These are phyloP conservation scores for Artemisiospiza belli DNA, from an alignment of 2,113 vertebrate genomes.

Conservation along the genomic window DNA sequence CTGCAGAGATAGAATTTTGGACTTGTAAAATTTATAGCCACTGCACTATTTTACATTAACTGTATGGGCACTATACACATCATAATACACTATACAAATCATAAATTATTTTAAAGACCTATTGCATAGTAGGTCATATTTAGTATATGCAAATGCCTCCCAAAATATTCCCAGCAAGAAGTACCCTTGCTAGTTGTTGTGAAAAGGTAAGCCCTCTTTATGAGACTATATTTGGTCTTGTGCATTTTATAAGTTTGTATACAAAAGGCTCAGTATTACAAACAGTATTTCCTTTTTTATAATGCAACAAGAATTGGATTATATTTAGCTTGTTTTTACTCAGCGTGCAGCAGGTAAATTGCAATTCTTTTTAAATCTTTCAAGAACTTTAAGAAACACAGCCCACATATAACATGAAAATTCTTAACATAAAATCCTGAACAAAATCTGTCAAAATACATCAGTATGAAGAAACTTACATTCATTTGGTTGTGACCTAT, in stretches of 20 bases:
- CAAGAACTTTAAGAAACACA: neutral
- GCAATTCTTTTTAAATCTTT: neutral
- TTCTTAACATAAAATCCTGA: neutral
- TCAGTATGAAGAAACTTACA: neutral
- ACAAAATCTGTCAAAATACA: neutral
- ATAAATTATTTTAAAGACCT: neutral
- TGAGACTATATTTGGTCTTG: neutral
- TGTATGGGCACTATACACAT: neutral
- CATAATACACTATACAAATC: too few relatives aligned
- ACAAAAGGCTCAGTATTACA: neutral
- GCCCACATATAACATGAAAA: neutral
- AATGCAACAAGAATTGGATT: neutral
- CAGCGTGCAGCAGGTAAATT: neutral
- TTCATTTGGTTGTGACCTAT: neutral
- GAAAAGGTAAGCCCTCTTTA: neutral
- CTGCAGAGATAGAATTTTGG: neutral
- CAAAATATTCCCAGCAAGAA: neutral
- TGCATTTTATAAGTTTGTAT: neutral
- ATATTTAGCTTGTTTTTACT: neutral
- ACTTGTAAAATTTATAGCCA: neutral
- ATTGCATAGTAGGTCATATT: neutral
- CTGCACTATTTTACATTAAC: neutral
- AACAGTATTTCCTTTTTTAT: neutral
- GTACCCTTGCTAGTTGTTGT: neutral
- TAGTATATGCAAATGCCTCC: neutral